Evolutionary conservation across 2,888 invertebrate genomes (phyloP), one percentile per base, ranked within the genome.

Genomic region (Polymixis flavicincta): DNA sequence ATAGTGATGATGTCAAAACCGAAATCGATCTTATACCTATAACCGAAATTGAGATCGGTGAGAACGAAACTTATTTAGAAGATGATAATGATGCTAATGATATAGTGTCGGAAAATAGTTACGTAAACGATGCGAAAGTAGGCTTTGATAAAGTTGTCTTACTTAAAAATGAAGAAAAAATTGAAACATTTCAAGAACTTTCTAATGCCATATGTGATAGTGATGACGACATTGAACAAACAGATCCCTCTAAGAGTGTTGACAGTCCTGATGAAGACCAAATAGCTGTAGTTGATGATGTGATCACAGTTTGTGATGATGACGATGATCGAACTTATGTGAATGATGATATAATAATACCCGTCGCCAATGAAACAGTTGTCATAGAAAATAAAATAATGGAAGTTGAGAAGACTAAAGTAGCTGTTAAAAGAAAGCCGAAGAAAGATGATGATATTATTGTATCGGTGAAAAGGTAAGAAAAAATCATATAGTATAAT

Each of bases 41-140:
- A 0, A 72, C 48, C 7, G 32, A 82, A 82, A 1, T 87, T 1
- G 74, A 32, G 0, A 7, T 42, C 8, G 74, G 28, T 74, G 84
- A 74, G 2, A 77, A 78, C 2, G 87, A 87, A 1, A 87, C 87
- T 9, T 87, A 78, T 48, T 89, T 89, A 0, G 77, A 84, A 92
- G 93, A 68, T 1, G 68, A 55, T 2, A 52, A 45, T 1, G 37
- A 19, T 45, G 6, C 28, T 19, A 1, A 14, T 7, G 8, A 11
- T 45, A 2, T 25, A 0, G 11, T 28, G 3, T 42, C 50, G 14
- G 64, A 75, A 64, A 76, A 75, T 7, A 19, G 76, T 0, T 52
- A 28, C 4, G 7, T 42, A 0, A 64, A 50, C 1, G 78, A 54
- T 0, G 8, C 37, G 0, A 65, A 65, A 6, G n/a, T 61, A 8